Evolutionary conservation across 2,888 invertebrate genomes (phyloP).

Genomic region (Teleogryllus oceanicus): DNA sequence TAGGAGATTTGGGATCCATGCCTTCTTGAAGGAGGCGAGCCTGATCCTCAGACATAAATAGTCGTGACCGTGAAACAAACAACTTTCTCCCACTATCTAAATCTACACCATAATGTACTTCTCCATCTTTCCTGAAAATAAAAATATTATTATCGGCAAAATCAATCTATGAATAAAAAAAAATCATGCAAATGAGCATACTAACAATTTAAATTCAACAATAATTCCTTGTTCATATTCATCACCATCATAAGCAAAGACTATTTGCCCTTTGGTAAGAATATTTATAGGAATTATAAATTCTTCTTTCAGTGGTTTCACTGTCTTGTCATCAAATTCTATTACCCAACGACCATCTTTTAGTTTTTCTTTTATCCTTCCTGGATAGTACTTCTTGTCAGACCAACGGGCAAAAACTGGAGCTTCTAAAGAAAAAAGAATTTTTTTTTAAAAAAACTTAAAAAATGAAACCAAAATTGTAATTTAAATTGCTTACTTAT

Average conservation of each 20-base stretch:
- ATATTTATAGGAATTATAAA: conserved; percentile 51
- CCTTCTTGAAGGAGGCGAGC: conserved; percentile 44
- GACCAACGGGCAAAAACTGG: conserved; percentile 64
- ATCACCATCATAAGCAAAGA: conserved; percentile 56
- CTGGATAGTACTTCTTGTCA: conserved; percentile 65
- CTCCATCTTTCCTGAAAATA: conserved; percentile 28
- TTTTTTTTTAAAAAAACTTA: too few species aligned
- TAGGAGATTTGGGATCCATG: conserved; percentile 39
- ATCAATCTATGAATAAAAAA: not conserved
- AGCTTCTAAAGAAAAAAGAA: conserved; percentile 20
- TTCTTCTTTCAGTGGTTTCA: conserved; percentile 57
- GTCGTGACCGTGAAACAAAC: conserved; percentile 53
- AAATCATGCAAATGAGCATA: not conserved
- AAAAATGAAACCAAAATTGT: too few species aligned
- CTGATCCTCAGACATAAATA: conserved; percentile 55
- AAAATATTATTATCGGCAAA: not conserved
- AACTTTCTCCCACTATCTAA: conserved; percentile 48
- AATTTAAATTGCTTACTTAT: too few species aligned
- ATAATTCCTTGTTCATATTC: conserved; percentile 50
- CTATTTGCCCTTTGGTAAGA: conserved; percentile 53
- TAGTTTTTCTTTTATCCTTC: conserved; percentile 56
- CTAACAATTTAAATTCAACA: conserved; percentile 24
- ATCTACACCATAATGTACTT: conserved; percentile 36
- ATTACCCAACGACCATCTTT: conserved; percentile 59
- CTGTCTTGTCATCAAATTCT: conserved; percentile 61